Base-by-base conservation (phyloP, 2,797 vertebrate species). In the Tamandua tetradactyla region DNA sequence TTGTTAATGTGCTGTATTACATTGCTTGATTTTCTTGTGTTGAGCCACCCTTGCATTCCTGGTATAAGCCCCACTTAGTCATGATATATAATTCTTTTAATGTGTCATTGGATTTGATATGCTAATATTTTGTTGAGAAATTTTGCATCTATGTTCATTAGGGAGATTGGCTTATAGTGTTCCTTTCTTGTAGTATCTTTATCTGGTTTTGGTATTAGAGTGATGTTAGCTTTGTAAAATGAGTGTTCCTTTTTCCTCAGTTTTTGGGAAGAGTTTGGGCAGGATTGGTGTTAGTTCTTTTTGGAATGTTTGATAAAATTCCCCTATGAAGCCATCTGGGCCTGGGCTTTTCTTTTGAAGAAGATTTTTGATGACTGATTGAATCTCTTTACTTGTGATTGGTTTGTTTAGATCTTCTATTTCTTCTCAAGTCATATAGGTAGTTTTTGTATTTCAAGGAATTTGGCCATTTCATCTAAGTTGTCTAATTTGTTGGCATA, bases 271-370 rank as follows among this genome's bases (percentile, higher is more conserved):
- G 69, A 95, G 25, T 78, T 69, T 89, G 9, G 72, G 8, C 89
- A 55, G 55, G 69, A 83, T 66, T 94, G 10, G 40, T 82, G 32
- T 87, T 87, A 86, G 89, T 62, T 79, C 59, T 91, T 94, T 84
- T 93, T 74, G 22, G 68, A 87, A 20, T n/a, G n/a, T n/a, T n/a
- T n/a, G n/a, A n/a, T n/a, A n/a, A n/a, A n/a, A n/a, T n/a, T n/a
- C n/a, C n/a, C n/a, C n/a, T n/a, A n/a, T n/a, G n/a, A n/a, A n/a
- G n/a, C n/a, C n/a, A n/a, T n/a, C n/a, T n/a, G n/a, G n/a, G n/a
- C n/a, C n/a, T n/a, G n/a, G n/a, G n/a, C n/a, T n/a, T n/a, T n/a
- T n/a, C n/a, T n/a, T n/a, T n/a, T n/a, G n/a, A n/a, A n/a, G n/a
- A n/a, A n/a, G n/a, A n/a, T n/a, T n/a, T n/a, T n/a, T n/a, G n/a